These are phyloP conservation scores for Hoplodrina ambigua DNA, from an alignment of 2,888 invertebrate species.

Conservation along the genomic window DNA sequence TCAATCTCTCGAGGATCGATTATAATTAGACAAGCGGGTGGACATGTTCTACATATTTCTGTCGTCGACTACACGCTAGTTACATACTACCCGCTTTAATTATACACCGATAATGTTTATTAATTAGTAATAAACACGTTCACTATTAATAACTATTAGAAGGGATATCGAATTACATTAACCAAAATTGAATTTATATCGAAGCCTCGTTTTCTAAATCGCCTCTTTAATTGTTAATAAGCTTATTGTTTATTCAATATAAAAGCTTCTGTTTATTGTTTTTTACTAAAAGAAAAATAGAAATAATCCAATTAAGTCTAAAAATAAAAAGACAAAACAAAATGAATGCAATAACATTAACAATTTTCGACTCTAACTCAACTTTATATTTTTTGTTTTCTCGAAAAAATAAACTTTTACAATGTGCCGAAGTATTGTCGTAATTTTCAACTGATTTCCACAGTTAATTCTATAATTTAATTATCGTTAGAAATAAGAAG, in stretches of 20 bases:
- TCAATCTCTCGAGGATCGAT: constrained; percentile 79
- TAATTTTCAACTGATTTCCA: constrained; percentile 66
- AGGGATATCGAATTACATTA: constrained; percentile 28
- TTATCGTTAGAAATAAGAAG: constrained; percentile 72
- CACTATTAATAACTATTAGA: constrained; percentile 33
- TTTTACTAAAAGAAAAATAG: background rate
- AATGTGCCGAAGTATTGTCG: constrained; percentile 60
- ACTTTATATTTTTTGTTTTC: constrained; percentile 36
- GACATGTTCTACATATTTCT: constrained; percentile 70
- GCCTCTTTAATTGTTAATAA: too few relatives aligned
- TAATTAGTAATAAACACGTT: constrained; percentile 45
- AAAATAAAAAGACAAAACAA: constrained; percentile 28
- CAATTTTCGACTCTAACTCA: constrained; percentile 40
- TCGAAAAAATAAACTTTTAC: constrained; percentile 50
- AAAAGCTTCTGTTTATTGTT: background rate
- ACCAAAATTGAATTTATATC: background rate
- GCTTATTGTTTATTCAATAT: background rate
- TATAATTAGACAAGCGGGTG: constrained; percentile 75
- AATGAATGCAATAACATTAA: constrained; percentile 44
- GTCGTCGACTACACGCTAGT: constrained; percentile 50
- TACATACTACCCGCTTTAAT: constrained; percentile 42
- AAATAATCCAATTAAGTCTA: constrained; percentile 18
- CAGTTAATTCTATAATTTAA: constrained; percentile 72
- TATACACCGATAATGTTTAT: constrained; percentile 46
- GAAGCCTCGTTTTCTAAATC: background rate